Percentiles rank a stretch among this genome's conserved stretches.
These are phyloP conservation scores for Rhamnusium bicolor DNA, from an alignment of 2,888 invertebrate genomes.

Conservation along the genomic window DNA sequence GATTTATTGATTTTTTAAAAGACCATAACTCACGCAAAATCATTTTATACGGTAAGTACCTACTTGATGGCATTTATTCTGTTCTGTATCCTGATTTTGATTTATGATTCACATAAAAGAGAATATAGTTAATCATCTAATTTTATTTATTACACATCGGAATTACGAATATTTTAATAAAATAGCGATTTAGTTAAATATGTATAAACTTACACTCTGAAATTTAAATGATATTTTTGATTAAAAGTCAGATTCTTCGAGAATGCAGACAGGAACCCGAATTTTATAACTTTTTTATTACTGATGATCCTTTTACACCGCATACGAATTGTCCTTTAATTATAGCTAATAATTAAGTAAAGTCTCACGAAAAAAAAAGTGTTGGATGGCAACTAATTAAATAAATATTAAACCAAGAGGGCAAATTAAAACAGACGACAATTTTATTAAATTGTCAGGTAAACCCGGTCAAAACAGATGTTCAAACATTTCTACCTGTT, in stretches of 20 bases:
- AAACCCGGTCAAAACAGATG: constrained; percentile 60
- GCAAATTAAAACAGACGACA: constrained; percentile 52
- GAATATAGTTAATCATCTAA: no score
- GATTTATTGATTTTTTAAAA: no score
- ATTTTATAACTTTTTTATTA: constrained; percentile 44
- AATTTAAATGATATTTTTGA: constrained; percentile 32
- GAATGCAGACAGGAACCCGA: constrained; percentile 38
- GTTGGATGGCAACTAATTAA: constrained; percentile 42
- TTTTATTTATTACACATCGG: no score
- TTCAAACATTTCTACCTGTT: constrained; percentile 66
- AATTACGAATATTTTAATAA: no score
- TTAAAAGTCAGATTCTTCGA: constrained; percentile 35
- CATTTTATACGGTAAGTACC: no score
- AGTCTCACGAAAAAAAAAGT: constrained; percentile 30
- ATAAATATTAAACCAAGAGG: constrained; percentile 44
- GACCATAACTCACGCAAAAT: no score
- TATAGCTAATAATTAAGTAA: neutral
- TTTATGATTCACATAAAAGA: no score
- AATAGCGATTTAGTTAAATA: no score
- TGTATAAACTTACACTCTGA: neutral
- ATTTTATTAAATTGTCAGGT: constrained; percentile 64
- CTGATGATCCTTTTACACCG: constrained; percentile 18
- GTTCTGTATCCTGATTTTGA: no score
- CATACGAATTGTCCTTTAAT: constrained; percentile 9
- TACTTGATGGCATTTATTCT: no score